These are phyloP conservation scores for Poliocrania exsul DNA, from an alignment of 2,797 vertebrate species.

Conservation along the genomic window DNA sequence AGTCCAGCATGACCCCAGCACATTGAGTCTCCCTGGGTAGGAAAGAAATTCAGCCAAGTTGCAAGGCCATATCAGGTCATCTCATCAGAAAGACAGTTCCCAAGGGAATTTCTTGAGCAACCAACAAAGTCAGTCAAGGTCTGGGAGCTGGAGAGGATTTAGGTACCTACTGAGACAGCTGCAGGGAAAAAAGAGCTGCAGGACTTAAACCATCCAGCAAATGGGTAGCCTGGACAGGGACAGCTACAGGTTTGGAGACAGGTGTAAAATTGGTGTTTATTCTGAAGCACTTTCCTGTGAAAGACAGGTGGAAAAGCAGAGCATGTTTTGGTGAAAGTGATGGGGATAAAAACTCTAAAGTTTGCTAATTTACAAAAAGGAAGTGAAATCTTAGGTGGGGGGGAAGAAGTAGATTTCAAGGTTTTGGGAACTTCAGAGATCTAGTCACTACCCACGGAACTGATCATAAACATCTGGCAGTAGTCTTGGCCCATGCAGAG, in stretches of 20 bases:
- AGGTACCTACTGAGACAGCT: accelerated
- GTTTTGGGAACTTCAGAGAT: background rate
- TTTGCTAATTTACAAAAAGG: background rate
- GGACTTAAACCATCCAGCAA: background rate
- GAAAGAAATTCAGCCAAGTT: background rate
- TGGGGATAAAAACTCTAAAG: background rate
- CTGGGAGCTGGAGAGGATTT: background rate
- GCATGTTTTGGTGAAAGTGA: background rate
- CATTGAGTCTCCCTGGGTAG: background rate
- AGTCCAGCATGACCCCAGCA: background rate
- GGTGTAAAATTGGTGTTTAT: background rate
- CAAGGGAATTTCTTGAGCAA: background rate
- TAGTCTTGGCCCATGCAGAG: background rate
- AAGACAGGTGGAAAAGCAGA: background rate
- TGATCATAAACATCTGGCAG: accelerated
- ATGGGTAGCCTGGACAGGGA: background rate
- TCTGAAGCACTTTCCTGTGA: background rate
- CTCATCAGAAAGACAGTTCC: background rate
- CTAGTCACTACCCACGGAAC: background rate
- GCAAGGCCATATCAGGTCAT: background rate
- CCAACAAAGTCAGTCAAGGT: background rate
- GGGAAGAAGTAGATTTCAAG: background rate
- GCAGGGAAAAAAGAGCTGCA: background rate
- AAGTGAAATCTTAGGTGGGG: background rate
- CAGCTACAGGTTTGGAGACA: background rate